These are phyloP conservation scores for Mesitornis unicolor DNA, from an alignment of 2,113 vertebrate species.

Conservation along the genomic window DNA sequence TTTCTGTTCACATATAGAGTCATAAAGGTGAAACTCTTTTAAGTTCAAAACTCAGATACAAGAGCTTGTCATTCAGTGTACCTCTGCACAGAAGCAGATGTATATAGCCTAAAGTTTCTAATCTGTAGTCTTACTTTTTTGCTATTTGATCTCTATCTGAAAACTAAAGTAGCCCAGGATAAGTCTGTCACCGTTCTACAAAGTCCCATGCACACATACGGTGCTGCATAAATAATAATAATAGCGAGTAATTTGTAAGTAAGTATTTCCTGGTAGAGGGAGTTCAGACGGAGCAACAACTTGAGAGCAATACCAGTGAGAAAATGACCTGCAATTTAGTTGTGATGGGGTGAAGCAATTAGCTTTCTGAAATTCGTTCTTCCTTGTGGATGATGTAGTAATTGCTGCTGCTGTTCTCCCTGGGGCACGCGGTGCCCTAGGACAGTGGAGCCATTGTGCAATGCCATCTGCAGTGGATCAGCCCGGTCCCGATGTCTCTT, in stretches of 20 bases:
- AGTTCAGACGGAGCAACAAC: background rate
- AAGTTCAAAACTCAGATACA: background rate
- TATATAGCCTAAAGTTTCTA: background rate
- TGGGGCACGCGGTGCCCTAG: background rate
- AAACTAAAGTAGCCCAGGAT: background rate
- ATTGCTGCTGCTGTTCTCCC: conserved; percentile 44
- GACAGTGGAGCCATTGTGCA: conserved; percentile 59
- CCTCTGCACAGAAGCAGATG: background rate
- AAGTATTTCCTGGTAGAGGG: background rate
- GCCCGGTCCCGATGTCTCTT: conserved; percentile 42
- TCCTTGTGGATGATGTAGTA: conserved; percentile 35
- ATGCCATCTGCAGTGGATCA: conserved; percentile 52
- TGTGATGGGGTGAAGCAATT: conserved; percentile 16
- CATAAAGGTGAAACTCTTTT: background rate
- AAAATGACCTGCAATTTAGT: conserved; percentile 36
- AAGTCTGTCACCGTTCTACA: background rate
- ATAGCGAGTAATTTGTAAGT: background rate
- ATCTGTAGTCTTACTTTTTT: background rate
- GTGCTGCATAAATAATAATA: background rate
- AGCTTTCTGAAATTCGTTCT: conserved; percentile 5
- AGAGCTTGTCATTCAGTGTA: background rate
- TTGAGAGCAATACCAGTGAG: background rate
- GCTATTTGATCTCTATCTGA: background rate
- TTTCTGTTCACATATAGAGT: background rate
- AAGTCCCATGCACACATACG: fast-evolving